Conservation (phyloP, 2,797 vertebrate species). For the Iguana delicatissima region DNA sequence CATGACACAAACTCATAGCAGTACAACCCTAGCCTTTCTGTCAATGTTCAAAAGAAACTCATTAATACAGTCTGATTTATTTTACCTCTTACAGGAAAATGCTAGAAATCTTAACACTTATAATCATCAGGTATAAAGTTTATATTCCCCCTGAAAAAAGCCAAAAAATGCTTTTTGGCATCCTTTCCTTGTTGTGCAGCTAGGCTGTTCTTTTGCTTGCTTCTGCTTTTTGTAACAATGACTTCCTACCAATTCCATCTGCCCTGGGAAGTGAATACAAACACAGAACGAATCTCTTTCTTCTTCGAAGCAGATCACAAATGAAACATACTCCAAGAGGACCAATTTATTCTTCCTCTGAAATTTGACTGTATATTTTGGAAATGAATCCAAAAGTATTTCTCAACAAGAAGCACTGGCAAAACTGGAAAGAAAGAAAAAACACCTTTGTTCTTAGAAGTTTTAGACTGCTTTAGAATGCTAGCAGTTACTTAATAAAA, state of each 20-base stretch:
- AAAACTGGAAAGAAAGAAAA: not conserved
- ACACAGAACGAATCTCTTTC: not conserved
- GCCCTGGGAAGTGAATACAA: not conserved
- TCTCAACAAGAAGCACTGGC: not conserved
- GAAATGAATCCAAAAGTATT: slow-evolving; percentile 6
- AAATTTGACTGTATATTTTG: slow-evolving; percentile 11
- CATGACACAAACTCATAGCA: not conserved
- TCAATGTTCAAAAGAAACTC: not conserved
- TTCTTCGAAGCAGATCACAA: not conserved
- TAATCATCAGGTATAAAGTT: not conserved
- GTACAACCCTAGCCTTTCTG: not conserved
- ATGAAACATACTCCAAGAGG: not conserved
- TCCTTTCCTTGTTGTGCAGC: not conserved
- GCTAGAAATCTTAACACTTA: not conserved
- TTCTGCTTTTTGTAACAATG: not conserved
- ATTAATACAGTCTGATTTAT: not conserved
- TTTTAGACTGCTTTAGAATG: slow-evolving; percentile 1
- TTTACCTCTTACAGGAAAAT: not conserved
- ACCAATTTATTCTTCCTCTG: slow-evolving; percentile 14
- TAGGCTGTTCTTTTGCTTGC: slow-evolving; percentile 3
- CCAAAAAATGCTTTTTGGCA: not conserved
- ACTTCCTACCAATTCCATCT: slow-evolving; percentile 8
- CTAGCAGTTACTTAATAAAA: not conserved
- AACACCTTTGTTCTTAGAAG: not conserved
- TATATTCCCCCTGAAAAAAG: not conserved